Conservation (phyloP, 2,888 invertebrate genomes). For the Noctua janthe region DNA sequence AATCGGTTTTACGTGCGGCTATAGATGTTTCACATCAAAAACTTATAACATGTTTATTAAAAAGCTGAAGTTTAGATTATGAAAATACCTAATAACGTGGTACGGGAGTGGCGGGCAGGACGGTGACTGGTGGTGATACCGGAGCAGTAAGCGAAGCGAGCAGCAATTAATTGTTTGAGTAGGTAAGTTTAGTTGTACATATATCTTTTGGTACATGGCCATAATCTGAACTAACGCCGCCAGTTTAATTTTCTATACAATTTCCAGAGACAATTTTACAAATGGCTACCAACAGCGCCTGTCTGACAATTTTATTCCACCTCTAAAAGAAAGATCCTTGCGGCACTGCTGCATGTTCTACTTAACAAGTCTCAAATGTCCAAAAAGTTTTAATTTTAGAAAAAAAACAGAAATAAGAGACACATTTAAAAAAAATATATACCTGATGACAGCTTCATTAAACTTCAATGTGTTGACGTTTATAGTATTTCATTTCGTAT, state of each 20-base stretch:
- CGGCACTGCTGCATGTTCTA: not conserved
- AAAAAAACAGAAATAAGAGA: not conserved
- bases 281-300: not conserved
- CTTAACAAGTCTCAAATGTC: not conserved
- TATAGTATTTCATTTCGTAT: not conserved
- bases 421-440: not conserved
- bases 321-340: not conserved
- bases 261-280: not conserved
- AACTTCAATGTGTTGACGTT: constrained; percentile 13
- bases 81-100: not conserved
- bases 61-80: not conserved
- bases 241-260: not conserved
- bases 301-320: not conserved
- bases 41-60: constrained; percentile 27
- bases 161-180: not conserved
- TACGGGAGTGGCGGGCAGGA: not conserved
- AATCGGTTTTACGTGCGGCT: too few relatives aligned
- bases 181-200: not conserved
- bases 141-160: not conserved
- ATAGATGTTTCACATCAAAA: not conserved
- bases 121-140: not conserved
- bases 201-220: not conserved
- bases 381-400: constrained; percentile 7
- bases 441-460: constrained; percentile 19
- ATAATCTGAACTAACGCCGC: not conserved